A percentile compares a stretch with the other conserved stretches of the same genome.
These are phyloP conservation scores for Dicranocentrus wangi DNA, from an alignment of 2,888 invertebrate genomes.

Conservation along the genomic window DNA sequence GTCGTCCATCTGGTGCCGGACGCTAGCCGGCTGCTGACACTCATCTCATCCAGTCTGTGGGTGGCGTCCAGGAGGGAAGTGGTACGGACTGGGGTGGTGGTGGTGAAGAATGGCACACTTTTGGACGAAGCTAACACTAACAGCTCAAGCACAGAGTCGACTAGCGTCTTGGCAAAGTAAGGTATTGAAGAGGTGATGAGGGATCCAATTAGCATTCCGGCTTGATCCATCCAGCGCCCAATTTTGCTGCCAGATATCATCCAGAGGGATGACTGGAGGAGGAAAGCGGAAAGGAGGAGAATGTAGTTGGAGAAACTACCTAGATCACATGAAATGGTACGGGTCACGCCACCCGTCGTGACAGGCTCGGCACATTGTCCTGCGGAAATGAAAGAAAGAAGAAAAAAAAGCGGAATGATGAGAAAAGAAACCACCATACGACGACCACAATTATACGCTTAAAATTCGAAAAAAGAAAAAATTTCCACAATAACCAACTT, in stretches of 20 bases:
- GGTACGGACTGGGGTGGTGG: slow-evolving; percentile 38
- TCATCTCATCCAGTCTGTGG: too few species aligned
- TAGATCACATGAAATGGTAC: slow-evolving; percentile 49
- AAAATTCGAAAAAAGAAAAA: slow-evolving; percentile 40
- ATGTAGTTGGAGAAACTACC: slow-evolving; percentile 25
- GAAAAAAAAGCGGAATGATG: background rate
- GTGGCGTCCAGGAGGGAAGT: slow-evolving; percentile 9
- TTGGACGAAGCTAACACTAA: slow-evolving; percentile 48
- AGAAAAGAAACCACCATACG: too few species aligned
- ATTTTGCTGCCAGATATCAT: slow-evolving; percentile 34
- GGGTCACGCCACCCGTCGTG: slow-evolving; percentile 64
- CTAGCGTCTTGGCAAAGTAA: slow-evolving; percentile 39
- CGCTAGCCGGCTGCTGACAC: too few species aligned
- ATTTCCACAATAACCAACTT: too few species aligned
- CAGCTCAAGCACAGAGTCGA: slow-evolving; percentile 16
- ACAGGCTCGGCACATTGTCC: slow-evolving; percentile 72
- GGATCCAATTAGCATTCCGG: slow-evolving; percentile 27
- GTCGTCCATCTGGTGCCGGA: too few species aligned
- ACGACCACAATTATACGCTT: slow-evolving; percentile 47
- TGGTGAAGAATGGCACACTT: slow-evolving; percentile 42
- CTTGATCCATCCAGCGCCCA: slow-evolving; percentile 38
- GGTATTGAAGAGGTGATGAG: slow-evolving; percentile 21
- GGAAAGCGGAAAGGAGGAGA: slow-evolving; percentile 27
- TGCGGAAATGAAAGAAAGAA: slow-evolving; percentile 35
- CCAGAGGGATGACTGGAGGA: slow-evolving; percentile 37